Base-by-base conservation (phyloP, 2,888 invertebrate species). In the Sinentomon sp. region DNA sequence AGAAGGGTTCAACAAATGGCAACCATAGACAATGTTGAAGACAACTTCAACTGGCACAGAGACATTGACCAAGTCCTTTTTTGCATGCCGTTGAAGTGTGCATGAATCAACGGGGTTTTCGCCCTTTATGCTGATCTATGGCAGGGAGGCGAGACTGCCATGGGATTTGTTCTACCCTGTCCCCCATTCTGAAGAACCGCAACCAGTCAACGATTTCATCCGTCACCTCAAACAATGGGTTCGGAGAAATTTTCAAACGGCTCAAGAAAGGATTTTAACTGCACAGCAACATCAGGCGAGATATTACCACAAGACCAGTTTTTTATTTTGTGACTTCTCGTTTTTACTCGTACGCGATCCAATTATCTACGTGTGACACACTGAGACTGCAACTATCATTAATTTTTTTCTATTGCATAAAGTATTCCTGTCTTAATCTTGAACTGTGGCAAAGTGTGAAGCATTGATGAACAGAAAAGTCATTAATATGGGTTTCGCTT, bases 31-130 rank as follows among this genome's bases (percentile, higher is more conserved):
- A 20, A 25, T 6, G 2, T 10, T 7, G 9, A 22, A 1, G 27
- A 30, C 10, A 30, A 40, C 13, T 28, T 13, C 2, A 34, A 30
- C 12, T 41, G 41, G 41, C 36, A 38, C 23, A 36, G 36, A 22
- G 21, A 26, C 28, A 13, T 41, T 3, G 22, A 21, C 6, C 5
- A 16, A 5, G 30, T 29, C 5, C 36, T 37, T 9, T n/a, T 18
- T 40, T 7, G 39, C 39, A 1, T 17, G 39, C 14, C 21, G 37
- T 2, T 40, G 38, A 4, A 36, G 36, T 1, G 26, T 39, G 6
- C 25, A 19, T 10, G 39, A 38, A 19, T 30, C 39, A 2, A 41
- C 39, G 5, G 39, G 41, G 1, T 41, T 34, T 22, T 32, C 30
- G 9, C 41, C 38, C 6, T 20, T 39, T 6, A 32, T 36, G 30